These are phyloP conservation scores for Linnaemya tessellans DNA, from an alignment of 2,888 invertebrate species.

Conservation along the genomic window DNA sequence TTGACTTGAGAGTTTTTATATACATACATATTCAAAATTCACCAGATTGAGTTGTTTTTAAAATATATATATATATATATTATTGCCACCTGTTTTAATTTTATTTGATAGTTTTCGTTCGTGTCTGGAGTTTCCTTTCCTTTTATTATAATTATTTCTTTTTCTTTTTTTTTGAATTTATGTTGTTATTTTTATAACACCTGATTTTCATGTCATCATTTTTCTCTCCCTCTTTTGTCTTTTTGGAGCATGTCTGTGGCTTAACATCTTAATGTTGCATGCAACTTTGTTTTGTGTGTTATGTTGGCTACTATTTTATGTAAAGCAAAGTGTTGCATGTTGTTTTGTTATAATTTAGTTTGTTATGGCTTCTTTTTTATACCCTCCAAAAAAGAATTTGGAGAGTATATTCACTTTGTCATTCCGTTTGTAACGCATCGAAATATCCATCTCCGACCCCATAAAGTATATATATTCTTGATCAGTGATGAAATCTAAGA, in stretches of 20 bases:
- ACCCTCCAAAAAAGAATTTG: no score
- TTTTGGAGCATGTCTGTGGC: constrained; percentile 8
- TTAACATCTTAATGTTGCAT: constrained; percentile 65
- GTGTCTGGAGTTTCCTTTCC: constrained; percentile 29
- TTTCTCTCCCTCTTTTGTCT: constrained; percentile 23
- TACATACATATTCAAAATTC: no score
- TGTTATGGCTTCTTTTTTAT: constrained; percentile 40
- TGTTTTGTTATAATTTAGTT: constrained; percentile 71
- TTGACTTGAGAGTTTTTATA: no score
- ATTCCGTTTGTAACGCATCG: no score
- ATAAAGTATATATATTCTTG: no score
- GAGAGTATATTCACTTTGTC: no score
- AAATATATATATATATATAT: no score
- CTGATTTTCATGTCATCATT: constrained; percentile 72
- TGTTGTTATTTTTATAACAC: constrained; percentile 70
- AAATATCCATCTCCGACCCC: no score
- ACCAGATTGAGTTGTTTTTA: background rate
- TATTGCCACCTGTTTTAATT: constrained; percentile 61
- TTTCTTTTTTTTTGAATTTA: constrained; percentile 47
- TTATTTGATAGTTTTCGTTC: constrained; percentile 30
- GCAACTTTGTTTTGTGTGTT: constrained; percentile 53
- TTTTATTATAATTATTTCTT: background rate
- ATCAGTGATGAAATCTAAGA: no score
- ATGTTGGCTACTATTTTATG: constrained; percentile 68
- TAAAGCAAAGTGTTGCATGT: constrained; percentile 69